A percentile compares a stretch with the other conserved stretches of the same genome.
Evolutionary conservation across 2,797 vertebrate species (phyloP).

Genomic region (Urocyon cinereoargenteus): DNA sequence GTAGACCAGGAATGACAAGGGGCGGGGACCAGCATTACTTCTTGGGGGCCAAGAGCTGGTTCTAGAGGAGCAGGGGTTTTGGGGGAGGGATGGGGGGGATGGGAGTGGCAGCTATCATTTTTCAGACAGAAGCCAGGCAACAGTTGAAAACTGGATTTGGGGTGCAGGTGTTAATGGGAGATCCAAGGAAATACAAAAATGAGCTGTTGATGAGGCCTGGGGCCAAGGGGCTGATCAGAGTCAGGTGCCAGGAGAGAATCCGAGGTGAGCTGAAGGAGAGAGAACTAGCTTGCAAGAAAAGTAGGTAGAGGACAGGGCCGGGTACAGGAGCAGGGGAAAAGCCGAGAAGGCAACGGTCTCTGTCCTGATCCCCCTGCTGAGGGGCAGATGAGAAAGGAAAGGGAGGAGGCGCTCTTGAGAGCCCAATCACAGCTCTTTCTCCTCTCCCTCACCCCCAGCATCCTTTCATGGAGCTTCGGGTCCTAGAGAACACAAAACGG

Average conservation of each 20-base stretch:
- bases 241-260: conserved; percentile 47
- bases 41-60: not conserved
- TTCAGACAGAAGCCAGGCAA: conserved; percentile 58
- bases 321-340: not conserved
- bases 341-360: not conserved
- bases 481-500: conserved; percentile 97
- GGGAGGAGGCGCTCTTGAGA: not conserved
- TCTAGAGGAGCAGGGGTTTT: not conserved
- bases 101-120: conserved; percentile 36
- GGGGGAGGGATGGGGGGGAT: not conserved
- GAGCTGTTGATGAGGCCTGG: conserved; percentile 27
- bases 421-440: conserved; percentile 57
- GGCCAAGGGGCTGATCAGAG: not conserved
- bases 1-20: conserved; percentile 42
- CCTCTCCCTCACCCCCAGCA: conserved; percentile 88
- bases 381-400: conserved; percentile 16
- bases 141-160: conserved; percentile 67
- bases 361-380: not conserved
- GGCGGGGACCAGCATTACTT: not conserved
- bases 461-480: conserved; percentile 99
- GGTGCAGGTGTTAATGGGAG: conserved; percentile 60
- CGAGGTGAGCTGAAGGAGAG: conserved; percentile 19
- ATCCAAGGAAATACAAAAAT: conserved; percentile 54
- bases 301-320: not conserved
- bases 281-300: conserved; percentile 13